Evolutionary conservation across 2,888 invertebrate species (phyloP), one percentile per base, ranked within the genome.

Genomic region (Cheilosia impressa): DNA sequence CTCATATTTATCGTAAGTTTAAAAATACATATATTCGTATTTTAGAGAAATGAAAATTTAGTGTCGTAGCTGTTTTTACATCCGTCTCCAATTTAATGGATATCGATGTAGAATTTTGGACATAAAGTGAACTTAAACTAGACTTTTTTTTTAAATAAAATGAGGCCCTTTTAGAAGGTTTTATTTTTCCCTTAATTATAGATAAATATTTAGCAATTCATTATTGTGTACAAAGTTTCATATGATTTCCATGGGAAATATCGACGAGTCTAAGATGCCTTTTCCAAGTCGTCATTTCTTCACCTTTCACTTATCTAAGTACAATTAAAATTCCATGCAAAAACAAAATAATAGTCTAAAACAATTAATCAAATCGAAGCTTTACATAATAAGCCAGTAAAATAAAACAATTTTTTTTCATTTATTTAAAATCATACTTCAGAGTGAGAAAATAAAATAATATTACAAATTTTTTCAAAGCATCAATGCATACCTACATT

Each of bases 371-470:
- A 38, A 38, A 38, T 38, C 13, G 19, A 43, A 65, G 73, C 57
- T 75, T 75, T 75, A 75, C 43, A 19, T 31, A 13, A n/a, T 31
- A 60, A 72, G 72, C 60, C 52, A n/a, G 7, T 0, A 2, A 57
- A 34, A 13, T 43, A 38, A 43, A 0, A 22, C 22, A 69, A 10
- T 27, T 27, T 6, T 2, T 50, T 22, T 19, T 58, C 57, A 52
- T 24, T 38, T 50, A n/a, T n/a, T 47, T 31, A 47, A n/a, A 75
- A 68, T 80, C 34, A 62, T 73, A 52, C 38, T 52, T 62, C 52
- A 75, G 80, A 80, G 80, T 80, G 80, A 80, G 80, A 80, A 60
- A 65, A 4, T 31, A 43, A 69, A 24, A 55, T 34, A 73, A 57
- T 41, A 5, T 43, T 57, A 76, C 57, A 58, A 76, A 50, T 75